Conservation (phyloP, 2,797 vertebrate genomes). For the Anolis apletophallus region DNA sequence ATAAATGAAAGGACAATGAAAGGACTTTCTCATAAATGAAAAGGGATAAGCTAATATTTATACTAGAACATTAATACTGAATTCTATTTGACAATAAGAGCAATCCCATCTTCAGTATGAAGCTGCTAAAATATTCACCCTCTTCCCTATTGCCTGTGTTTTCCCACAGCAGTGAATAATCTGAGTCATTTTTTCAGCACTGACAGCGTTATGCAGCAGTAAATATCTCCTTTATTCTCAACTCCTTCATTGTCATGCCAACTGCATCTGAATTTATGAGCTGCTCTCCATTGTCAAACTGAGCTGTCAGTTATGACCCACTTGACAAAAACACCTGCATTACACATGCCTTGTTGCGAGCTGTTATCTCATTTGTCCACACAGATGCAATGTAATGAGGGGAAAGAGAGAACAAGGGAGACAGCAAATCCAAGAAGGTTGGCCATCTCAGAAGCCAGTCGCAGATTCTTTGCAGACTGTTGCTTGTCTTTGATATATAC, state of each 20-base stretch:
- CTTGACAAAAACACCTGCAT: conserved; percentile 10
- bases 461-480: background rate
- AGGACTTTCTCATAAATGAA: too few relatives aligned
- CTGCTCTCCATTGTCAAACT: conserved; percentile 25
- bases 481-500: background rate
- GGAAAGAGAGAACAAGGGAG: background rate
- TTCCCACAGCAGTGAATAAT: conserved; percentile 24
- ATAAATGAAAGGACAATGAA: background rate
- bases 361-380: conserved; percentile 7
- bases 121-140: background rate
- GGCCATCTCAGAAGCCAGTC: background rate
- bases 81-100: background rate
- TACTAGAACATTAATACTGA: background rate
- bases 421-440: background rate
- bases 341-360: background rate
- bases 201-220: conserved; percentile 37
- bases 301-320: conserved; percentile 1
- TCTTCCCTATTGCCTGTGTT: background rate
- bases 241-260: conserved; percentile 48
- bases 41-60: background rate
- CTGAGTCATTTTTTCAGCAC: background rate
- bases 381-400: rapidly evolving
- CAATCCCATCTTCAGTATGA: background rate
- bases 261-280: conserved; percentile 33
- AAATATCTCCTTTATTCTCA: conserved; percentile 2